Conservation (phyloP, 2,888 invertebrate genomes). For the Prionchulus punctatus region DNA sequence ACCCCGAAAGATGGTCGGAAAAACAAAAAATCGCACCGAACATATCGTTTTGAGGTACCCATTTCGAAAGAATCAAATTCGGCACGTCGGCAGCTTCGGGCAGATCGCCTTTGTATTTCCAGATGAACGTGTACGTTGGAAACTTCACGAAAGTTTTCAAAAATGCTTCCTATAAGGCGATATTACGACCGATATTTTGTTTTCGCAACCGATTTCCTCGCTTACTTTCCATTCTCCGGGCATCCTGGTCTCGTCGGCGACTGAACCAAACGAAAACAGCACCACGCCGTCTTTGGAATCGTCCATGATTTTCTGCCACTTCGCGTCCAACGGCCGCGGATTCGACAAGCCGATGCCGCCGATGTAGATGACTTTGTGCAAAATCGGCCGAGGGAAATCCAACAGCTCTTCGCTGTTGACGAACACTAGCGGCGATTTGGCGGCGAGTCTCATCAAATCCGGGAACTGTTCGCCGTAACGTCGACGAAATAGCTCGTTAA, state of each 20-base stretch:
- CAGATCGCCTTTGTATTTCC: slow-evolving; percentile 13
- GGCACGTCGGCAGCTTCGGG: slow-evolving; percentile 9
- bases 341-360: slow-evolving; percentile 16
- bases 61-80: slow-evolving; percentile 16
- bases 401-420: slow-evolving; percentile 19
- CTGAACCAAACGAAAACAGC: slow-evolving; percentile 19
- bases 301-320: slow-evolving; percentile 13
- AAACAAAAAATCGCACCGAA: slow-evolving; percentile 14
- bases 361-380: slow-evolving; percentile 18
- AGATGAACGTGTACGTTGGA: slow-evolving; percentile 18
- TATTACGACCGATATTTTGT: too few relatives aligned
- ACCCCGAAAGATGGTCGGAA: too few relatives aligned
- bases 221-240: slow-evolving; percentile 10
- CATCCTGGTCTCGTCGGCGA: slow-evolving; percentile 15
- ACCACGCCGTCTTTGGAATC: slow-evolving; percentile 17
- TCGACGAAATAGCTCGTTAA: slow-evolving; percentile 19
- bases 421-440: slow-evolving; percentile 18
- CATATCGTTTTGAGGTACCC: slow-evolving; percentile 18
- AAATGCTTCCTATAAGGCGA: slow-evolving; percentile 15
- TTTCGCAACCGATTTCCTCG: too few relatives aligned
- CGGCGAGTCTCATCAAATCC: slow-evolving; percentile 14
- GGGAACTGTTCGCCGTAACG: slow-evolving; percentile 18
- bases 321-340: background rate
- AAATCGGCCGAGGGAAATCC: slow-evolving; percentile 18
- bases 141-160: slow-evolving; percentile 15